These are phyloP conservation scores for Tortricodes alternella DNA, from an alignment of 2,888 invertebrate genomes.

Conservation along the genomic window DNA sequence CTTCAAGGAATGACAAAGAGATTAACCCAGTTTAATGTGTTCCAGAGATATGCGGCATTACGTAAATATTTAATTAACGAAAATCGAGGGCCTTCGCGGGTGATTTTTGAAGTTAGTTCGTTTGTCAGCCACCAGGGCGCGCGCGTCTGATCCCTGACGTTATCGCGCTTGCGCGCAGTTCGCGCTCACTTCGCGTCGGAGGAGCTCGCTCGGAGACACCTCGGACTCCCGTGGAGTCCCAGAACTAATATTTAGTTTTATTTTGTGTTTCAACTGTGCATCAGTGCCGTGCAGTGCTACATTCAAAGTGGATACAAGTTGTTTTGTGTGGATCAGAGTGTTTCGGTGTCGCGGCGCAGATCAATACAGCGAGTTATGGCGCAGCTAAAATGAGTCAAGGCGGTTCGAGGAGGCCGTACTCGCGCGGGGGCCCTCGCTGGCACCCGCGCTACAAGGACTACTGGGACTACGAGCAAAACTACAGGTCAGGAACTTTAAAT, in stretches of 20 bases:
- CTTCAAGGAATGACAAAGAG: background rate
- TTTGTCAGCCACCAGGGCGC: constrained; percentile 48
- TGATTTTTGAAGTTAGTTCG: constrained; percentile 58
- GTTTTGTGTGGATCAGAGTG: constrained; percentile 41
- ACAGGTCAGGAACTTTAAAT: constrained; percentile 54
- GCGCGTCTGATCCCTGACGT: constrained; percentile 47
- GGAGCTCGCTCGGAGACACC: constrained; percentile 55
- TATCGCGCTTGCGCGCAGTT: constrained; percentile 61
- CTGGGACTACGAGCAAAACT: constrained; percentile 79
- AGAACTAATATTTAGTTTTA: constrained; percentile 37
- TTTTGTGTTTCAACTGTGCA: constrained; percentile 49
- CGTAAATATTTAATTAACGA: constrained; percentile 41
- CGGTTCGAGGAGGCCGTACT: constrained; percentile 73
- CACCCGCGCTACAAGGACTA: constrained; percentile 80
- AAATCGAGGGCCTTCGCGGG: constrained; percentile 57
- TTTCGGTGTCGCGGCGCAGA: constrained; percentile 56
- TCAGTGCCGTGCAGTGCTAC: constrained; percentile 56
- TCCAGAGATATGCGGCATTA: constrained; percentile 35
- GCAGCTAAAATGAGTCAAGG: constrained; percentile 75
- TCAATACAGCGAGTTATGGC: constrained; percentile 67
- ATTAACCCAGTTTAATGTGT: constrained; percentile 13
- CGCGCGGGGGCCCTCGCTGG: constrained; percentile 77
- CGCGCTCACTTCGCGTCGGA: constrained; percentile 66
- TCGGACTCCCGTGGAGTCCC: constrained; percentile 52
- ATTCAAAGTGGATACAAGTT: constrained; percentile 41